Evolutionary conservation across 2,113 vertebrate species (phyloP), one percentile per base, ranked within the genome.

Genomic region (Capreolus pygargus): DNA sequence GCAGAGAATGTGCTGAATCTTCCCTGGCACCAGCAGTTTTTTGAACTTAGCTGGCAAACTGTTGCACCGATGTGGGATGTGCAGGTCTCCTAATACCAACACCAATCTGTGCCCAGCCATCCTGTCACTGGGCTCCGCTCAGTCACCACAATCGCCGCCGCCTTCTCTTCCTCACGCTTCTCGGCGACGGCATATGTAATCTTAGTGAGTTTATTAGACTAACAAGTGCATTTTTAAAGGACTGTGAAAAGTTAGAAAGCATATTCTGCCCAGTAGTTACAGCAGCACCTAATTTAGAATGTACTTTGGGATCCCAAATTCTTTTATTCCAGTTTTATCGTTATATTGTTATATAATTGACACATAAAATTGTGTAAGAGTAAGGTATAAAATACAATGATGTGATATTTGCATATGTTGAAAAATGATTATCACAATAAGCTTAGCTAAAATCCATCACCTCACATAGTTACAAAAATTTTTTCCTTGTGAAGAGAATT

Each of bases 161-260:
- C n/a, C n/a, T n/a, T n/a, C n/a, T n/a, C n/a, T n/a, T n/a, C n/a
- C n/a, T n/a, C n/a, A n/a, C n/a, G n/a, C n/a, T n/a, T n/a, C n/a
- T n/a, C n/a, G n/a, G n/a, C n/a, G n/a, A n/a, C n/a, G n/a, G 30
- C 30, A n/a, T 58, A 86, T 81, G 87, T 17, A 82, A 50, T 30
- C 45, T 60, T 88, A 52, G 16, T 94, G 57, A 89, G 67, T n/a
- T 89, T 74, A 97, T 89, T 89, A 95, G n/a, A 47, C 45, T 74
- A n/a, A 90, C 11, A 67, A 78, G 55, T 76, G n/a, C 9, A 67
- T 33, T 86, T 96, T 93, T 78, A 54, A 97, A 90, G 45, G 61
- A 95, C 36, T 70, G 47, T 39, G 87, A 30, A 57, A 74, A 70
- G 58, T 92, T 89, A 36, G 36, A 86, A 16, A 93, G 50, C 39